phyloP scores from a whole-genome alignment of 2,888 invertebrate genomes.

The Leucophenga maculata region DNA sequence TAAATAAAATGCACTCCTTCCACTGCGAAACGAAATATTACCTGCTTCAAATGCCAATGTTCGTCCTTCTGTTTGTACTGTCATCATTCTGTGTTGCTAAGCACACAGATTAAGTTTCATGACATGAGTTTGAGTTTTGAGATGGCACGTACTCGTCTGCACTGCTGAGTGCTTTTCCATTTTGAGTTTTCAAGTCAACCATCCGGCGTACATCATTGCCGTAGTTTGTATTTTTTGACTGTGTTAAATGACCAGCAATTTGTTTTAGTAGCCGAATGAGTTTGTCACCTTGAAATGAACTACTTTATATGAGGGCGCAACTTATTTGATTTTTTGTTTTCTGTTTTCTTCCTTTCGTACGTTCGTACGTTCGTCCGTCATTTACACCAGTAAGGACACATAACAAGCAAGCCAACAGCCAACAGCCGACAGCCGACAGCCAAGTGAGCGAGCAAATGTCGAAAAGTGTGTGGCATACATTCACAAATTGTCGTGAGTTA shows the following conservation, averaged over 20 bases:
- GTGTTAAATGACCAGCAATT: conserved; percentile 59
- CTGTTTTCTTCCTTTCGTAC: not conserved
- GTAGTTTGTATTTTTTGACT: conserved; percentile 43
- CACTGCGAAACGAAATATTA: not conserved
- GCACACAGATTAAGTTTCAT: conserved; percentile 25
- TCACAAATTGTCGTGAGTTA: conserved; percentile 35
- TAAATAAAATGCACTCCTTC: conserved; percentile 9
- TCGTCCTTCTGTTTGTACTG: not conserved
- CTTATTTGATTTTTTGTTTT: not conserved
- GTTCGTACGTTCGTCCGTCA: not conserved
- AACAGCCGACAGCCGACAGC: no score
- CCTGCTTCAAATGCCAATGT: no score
- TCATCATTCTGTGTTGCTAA: conserved; percentile 21
- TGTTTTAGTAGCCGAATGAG: conserved; percentile 53
- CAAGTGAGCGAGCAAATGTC: conserved; percentile 23
- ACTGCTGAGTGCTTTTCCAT: conserved; percentile 32
- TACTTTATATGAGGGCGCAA: conserved; percentile 29
- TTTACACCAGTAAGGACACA: not conserved
- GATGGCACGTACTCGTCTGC: not conserved
- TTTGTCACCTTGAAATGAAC: conserved; percentile 60
- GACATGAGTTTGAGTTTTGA: conserved; percentile 1
- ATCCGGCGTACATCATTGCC: not conserved
- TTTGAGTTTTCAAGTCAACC: conserved; percentile 35
- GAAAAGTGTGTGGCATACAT: conserved; percentile 29
- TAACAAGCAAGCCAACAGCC: not conserved